These are phyloP conservation scores for Drosophila ironensis DNA, from an alignment of 1,140 invertebrate genomes.

Conservation along the genomic window DNA sequence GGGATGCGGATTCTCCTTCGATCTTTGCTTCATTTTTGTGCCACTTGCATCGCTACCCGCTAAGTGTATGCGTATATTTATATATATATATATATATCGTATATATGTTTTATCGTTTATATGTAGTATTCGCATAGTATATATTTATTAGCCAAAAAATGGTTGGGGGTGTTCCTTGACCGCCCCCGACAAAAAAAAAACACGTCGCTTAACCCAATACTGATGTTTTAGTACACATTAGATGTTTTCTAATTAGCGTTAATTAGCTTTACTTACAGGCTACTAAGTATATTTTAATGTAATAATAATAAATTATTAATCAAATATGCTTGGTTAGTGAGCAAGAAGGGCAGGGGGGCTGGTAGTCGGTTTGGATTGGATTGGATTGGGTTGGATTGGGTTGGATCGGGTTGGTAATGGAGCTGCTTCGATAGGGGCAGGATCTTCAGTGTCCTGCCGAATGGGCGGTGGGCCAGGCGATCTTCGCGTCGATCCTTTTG, in stretches of 20 bases:
- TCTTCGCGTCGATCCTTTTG: constrained; percentile 97
- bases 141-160: constrained; percentile 64
- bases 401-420: background rate
- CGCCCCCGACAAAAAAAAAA: constrained; percentile 37
- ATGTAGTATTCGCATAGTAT: constrained; percentile 55
- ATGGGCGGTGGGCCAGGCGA: constrained; percentile 92
- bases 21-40: constrained; percentile 2
- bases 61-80: constrained; percentile 17
- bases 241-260: constrained; percentile 68
- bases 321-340: constrained; percentile 78
- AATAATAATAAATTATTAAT: constrained; percentile 81
- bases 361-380: too few species aligned
- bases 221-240: constrained; percentile 79
- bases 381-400: too few species aligned
- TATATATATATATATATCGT: constrained; percentile 21
- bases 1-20: background rate
- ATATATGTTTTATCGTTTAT: constrained; percentile 38
- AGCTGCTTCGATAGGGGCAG: background rate
- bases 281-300: constrained; percentile 80
- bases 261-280: constrained; percentile 72
- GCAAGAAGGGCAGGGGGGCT: constrained; percentile 47
- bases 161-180: background rate
- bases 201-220: constrained; percentile 71
- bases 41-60: constrained; percentile 7
- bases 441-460: constrained; percentile 34